Evolutionary conservation across 2,888 invertebrate genomes (phyloP).

Genomic region (Deroplatys truncata): DNA sequence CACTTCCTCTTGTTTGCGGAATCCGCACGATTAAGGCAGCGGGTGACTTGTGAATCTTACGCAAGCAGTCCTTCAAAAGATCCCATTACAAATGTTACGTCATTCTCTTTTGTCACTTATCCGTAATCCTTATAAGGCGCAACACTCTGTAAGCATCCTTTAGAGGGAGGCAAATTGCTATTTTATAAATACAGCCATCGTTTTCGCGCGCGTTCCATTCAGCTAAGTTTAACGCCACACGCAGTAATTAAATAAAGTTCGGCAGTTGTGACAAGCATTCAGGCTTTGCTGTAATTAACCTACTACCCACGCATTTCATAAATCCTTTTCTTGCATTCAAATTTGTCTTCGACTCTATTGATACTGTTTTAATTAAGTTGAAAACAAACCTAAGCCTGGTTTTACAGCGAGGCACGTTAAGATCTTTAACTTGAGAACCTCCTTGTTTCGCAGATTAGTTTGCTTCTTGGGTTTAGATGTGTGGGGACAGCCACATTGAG

Average conservation of each 20-base stretch:
- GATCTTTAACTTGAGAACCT: neutral
- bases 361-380: neutral
- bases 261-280: neutral
- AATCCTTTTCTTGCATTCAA: neutral
- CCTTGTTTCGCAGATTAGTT: neutral
- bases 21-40: too few species aligned
- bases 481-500: neutral
- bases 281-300: neutral
- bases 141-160: too few species aligned
- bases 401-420: neutral
- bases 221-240: neutral
- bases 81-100: too few species aligned
- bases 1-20: too few species aligned
- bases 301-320: neutral
- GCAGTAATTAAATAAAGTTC: too few species aligned
- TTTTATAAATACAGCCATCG: too few species aligned
- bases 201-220: neutral
- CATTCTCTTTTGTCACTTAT: too few species aligned
- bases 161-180: too few species aligned
- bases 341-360: neutral
- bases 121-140: too few species aligned
- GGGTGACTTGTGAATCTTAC: too few species aligned
- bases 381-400: neutral
- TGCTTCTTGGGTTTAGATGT: neutral
- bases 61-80: too few species aligned